These are phyloP conservation scores for Pomatostomus ruficeps DNA, from an alignment of 2,113 vertebrate genomes.

Conservation along the genomic window DNA sequence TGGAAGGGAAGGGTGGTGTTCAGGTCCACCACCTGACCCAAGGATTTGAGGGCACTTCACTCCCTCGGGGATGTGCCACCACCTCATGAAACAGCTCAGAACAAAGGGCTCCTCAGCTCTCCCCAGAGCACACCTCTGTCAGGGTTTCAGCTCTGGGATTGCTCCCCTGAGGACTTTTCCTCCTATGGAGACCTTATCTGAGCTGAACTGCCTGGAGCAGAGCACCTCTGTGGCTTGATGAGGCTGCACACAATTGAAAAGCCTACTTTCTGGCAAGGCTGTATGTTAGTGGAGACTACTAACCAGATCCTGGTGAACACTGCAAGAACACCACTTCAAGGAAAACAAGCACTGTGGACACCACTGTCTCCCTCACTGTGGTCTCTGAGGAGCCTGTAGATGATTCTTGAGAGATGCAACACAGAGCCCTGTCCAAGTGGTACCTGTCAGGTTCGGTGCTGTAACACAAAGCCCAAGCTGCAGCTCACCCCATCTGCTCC, in stretches of 20 bases:
- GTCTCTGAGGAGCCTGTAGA: background rate
- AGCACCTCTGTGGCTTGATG: accelerated
- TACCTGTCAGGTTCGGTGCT: background rate
- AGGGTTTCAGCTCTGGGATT: background rate
- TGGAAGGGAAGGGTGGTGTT: background rate
- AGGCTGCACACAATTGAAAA: background rate
- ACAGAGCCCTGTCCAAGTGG: background rate
- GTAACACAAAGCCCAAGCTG: background rate
- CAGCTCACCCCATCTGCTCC: background rate
- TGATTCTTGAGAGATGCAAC: background rate
- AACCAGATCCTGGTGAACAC: background rate
- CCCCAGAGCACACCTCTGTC: background rate
- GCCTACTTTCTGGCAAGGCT: background rate
- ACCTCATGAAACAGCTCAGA: background rate
- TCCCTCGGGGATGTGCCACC: background rate
- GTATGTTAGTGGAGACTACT: background rate
- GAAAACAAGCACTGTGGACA: background rate
- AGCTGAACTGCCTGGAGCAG: background rate
- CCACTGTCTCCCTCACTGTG: background rate
- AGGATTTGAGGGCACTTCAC: background rate
- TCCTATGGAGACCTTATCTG: background rate
- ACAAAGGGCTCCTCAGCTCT: background rate
- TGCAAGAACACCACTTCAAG: background rate
- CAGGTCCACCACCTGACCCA: background rate
- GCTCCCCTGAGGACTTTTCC: background rate